phyloP scores from a whole-genome alignment of 2,113 vertebrate species.

The Thinocorus orbignyianus region DNA sequence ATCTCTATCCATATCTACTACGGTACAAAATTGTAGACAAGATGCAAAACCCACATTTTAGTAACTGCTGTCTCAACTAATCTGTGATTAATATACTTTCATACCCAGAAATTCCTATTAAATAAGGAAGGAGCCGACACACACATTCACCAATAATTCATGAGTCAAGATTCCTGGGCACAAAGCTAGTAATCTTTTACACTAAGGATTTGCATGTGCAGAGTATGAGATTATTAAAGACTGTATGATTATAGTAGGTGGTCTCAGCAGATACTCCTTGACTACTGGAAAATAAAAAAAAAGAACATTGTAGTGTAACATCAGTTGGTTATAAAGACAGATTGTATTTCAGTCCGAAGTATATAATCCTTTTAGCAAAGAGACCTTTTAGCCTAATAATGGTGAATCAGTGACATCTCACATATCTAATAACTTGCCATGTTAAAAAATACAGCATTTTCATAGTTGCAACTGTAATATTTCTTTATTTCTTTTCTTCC shows the following conservation, averaged over 20 bases:
- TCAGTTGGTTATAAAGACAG: background rate
- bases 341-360: background rate
- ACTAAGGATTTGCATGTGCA: background rate
- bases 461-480: background rate
- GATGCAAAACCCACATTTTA: background rate
- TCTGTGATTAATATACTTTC: background rate
- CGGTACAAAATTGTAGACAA: background rate
- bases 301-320: background rate
- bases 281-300: background rate
- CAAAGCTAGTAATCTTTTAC: background rate
- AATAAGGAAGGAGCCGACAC: background rate
- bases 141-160: background rate
- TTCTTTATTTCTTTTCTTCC: background rate
- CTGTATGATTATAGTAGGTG: background rate
- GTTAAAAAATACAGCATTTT: background rate
- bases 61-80: background rate
- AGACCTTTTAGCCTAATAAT: background rate
- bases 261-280: background rate
- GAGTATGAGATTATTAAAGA: background rate
- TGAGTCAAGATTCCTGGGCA: background rate
- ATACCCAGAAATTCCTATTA: background rate
- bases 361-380: background rate
- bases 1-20: background rate
- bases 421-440: background rate
- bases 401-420: background rate